Conservation (phyloP, 2,113 vertebrate species). For the Orthonyx spaldingii region DNA sequence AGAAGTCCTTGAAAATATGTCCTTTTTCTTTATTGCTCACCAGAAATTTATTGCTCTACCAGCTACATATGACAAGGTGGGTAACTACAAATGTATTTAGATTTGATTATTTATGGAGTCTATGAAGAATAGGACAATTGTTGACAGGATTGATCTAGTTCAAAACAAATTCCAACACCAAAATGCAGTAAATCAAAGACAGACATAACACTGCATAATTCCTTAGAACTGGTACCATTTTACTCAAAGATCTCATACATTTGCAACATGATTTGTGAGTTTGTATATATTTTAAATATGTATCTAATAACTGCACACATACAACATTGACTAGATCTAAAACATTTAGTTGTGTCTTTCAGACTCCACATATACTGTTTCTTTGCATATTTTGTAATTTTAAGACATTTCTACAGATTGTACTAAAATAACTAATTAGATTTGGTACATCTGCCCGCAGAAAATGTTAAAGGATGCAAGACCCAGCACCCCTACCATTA, state of each 20-base stretch:
- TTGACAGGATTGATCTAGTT: background rate
- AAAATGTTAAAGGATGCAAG: background rate
- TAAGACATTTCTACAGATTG: background rate
- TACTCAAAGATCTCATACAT: background rate
- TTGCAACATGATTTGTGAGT: background rate
- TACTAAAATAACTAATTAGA: background rate
- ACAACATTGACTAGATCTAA: background rate
- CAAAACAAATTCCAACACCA: background rate
- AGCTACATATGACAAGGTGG: background rate
- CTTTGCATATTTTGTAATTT: background rate
- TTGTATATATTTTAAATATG: background rate
- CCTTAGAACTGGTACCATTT: background rate
- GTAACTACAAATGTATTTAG: slow-evolving; percentile 38
- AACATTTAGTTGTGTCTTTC: background rate
- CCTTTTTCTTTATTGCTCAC: background rate
- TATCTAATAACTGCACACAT: background rate
- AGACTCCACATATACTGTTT: background rate
- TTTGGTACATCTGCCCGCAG: background rate
- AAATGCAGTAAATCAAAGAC: background rate
- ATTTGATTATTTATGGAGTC: background rate
- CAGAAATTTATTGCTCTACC: background rate
- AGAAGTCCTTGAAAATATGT: slow-evolving; percentile 17
- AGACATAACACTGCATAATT: background rate
- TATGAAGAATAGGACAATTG: background rate
- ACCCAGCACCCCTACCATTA: background rate